Evolutionary conservation across 2,113 vertebrate species (phyloP).

Genomic region (Orcinus orca): DNA sequence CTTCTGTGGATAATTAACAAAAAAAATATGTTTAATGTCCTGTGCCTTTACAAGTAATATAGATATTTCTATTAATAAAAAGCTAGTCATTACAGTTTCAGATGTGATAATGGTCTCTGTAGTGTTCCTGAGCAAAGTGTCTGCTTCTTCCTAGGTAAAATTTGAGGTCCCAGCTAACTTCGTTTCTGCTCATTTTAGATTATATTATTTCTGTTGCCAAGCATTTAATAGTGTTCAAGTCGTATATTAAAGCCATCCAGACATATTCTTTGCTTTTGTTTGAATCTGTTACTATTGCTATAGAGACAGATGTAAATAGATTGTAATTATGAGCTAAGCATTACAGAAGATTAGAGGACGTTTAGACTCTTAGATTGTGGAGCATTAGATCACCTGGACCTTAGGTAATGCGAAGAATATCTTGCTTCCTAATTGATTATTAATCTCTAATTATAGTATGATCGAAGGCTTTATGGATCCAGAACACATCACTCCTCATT

Average conservation of each 20-base stretch:
- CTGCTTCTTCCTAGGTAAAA: neutral
- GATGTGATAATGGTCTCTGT: neutral
- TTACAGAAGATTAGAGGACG: neutral
- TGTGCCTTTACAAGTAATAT: neutral
- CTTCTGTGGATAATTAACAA: neutral
- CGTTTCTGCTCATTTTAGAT: neutral
- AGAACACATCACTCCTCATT: slow-evolving; percentile 28
- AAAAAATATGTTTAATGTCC: neutral
- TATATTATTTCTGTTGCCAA: neutral
- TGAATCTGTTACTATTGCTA: slow-evolving; percentile 75
- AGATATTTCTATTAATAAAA: neutral
- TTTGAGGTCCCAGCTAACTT: neutral
- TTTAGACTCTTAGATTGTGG: neutral
- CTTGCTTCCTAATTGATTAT: slow-evolving; percentile 10
- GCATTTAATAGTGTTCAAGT: neutral
- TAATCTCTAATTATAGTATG: slow-evolving; percentile 59
- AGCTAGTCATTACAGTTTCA: neutral
- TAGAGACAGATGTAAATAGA: slow-evolving; percentile 76
- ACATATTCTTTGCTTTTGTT: slow-evolving; percentile 67
- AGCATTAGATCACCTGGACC: neutral
- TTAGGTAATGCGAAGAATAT: slow-evolving; percentile 56
- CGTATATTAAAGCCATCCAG: neutral
- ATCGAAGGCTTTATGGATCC: slow-evolving; percentile 42
- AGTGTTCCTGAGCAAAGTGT: neutral
- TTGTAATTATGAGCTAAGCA: slow-evolving; percentile 71